Conservation (phyloP, 2,113 vertebrate genomes). For the Burhinus bistriatus region DNA sequence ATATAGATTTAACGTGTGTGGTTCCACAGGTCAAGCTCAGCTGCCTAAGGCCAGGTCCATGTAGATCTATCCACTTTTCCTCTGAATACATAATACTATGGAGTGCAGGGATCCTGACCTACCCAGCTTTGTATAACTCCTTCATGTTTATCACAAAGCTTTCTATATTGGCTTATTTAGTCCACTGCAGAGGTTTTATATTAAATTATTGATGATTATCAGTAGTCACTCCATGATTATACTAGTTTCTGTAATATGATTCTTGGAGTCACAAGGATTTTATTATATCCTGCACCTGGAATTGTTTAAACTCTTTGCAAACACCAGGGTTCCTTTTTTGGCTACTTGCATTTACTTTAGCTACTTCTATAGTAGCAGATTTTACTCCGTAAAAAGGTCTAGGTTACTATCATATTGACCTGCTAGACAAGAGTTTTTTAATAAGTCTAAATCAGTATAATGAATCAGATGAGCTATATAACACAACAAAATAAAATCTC, state of each 20-base stretch:
- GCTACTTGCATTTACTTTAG: background rate
- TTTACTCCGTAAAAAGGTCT: background rate
- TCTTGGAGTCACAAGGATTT: background rate
- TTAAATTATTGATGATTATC: background rate
- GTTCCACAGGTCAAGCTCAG: background rate
- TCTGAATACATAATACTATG: background rate
- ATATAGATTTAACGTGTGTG: background rate
- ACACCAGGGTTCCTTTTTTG: background rate
- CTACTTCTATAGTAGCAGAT: background rate
- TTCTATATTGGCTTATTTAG: background rate
- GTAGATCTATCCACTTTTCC: background rate
- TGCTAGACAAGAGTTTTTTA: background rate
- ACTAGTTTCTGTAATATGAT: background rate
- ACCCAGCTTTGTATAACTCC: background rate
- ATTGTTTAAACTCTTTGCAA: background rate
- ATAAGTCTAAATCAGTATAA: background rate
- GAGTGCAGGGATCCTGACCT: background rate
- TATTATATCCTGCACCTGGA: background rate
- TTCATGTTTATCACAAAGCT: background rate
- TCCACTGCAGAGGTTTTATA: background rate
- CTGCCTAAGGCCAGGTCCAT: background rate
- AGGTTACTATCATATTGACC: background rate
- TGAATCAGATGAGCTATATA: background rate
- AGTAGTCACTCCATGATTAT: background rate
- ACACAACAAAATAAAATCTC: background rate